Base-by-base conservation (phyloP, 2,888 invertebrate genomes). In the Pollenia labialis region DNA sequence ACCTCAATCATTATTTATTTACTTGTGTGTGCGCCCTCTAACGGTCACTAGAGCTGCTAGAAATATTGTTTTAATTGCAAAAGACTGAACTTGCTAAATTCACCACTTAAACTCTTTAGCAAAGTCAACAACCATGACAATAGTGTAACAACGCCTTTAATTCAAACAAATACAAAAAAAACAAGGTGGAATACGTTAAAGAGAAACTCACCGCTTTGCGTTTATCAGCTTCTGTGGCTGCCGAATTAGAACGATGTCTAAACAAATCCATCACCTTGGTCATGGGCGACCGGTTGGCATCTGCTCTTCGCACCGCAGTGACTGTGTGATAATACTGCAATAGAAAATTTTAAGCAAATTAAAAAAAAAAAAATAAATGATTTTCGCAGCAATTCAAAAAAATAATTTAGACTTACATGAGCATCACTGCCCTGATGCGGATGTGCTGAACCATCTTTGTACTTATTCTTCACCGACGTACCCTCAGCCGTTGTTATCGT, bases 221-320 rank as follows among this genome's bases (percentile, higher is more conserved):
- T 91, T 96, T 96, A 89, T 96, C 96, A 86, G 96, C 96, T 46
- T 96, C 95, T 58, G 95, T 95, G 69, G 95, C 95, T 77, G 96
- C 95, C 90, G 95, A 95, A 92, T 96, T 96, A 85, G 96, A 96
- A 89, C 96, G 94, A 93, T 96, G 93, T 84, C 98, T 95, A 93
- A 98, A 98, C 92, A 98, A 96, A 93, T 98, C 98, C 96, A 97
- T 97, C 71, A 98, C 97, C 94, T 97, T 98, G 88, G 97, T 96
- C 94, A 98, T 97, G 3, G 98, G 97, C 90, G 97, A 96, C 88
- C 95, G 94, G 89, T 94, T 94, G 77, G 94, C 94, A 89, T 95
- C 95, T 0, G 96, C 95, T 8, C 95, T 94, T 14, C 95, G 93
- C 18, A 94, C 93, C 87, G 92, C 96, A 6, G 96, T 96, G 86